Evolutionary conservation across 2,113 vertebrate species (phyloP).

Genomic region (Cariama cristata): DNA sequence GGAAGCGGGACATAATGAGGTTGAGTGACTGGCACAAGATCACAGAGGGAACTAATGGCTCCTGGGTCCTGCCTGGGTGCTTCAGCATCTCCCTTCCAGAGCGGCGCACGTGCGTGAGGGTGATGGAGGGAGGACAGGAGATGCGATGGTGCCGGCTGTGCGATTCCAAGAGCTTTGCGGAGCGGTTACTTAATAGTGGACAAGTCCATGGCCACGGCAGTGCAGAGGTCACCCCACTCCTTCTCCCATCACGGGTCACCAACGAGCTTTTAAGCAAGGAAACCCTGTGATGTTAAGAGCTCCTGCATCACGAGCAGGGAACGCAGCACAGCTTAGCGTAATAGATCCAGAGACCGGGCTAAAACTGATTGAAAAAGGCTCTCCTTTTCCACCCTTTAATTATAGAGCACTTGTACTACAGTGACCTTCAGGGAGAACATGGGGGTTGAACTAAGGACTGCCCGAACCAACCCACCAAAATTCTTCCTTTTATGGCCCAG

Average conservation of each 20-base stretch:
- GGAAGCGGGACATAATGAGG: not conserved
- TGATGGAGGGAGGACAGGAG: not conserved
- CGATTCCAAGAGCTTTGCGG: not conserved
- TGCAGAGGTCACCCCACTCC: not conserved
- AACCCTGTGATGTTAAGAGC: not conserved
- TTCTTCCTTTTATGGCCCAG: not conserved
- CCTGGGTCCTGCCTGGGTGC: not conserved
- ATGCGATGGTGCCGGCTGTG: accelerated
- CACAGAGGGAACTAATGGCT: not conserved
- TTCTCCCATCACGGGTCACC: not conserved
- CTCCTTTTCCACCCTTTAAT: not conserved
- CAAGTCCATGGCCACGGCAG: accelerated
- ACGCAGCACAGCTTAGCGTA: accelerated
- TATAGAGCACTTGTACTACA: accelerated
- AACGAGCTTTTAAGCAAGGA: not conserved
- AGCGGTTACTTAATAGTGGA: not conserved
- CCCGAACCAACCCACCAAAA: not conserved
- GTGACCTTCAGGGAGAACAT: not conserved
- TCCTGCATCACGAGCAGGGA: not conserved
- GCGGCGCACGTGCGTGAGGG: not conserved
- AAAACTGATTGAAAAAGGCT: accelerated
- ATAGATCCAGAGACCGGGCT: not conserved
- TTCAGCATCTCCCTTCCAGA: not conserved
- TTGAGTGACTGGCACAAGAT: not conserved
- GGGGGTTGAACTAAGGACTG: not conserved